Evolutionary conservation across 1,140 invertebrate genomes (phyloP), one percentile per base, ranked within the genome.

Genomic region (Cherax quadricarinatus): DNA sequence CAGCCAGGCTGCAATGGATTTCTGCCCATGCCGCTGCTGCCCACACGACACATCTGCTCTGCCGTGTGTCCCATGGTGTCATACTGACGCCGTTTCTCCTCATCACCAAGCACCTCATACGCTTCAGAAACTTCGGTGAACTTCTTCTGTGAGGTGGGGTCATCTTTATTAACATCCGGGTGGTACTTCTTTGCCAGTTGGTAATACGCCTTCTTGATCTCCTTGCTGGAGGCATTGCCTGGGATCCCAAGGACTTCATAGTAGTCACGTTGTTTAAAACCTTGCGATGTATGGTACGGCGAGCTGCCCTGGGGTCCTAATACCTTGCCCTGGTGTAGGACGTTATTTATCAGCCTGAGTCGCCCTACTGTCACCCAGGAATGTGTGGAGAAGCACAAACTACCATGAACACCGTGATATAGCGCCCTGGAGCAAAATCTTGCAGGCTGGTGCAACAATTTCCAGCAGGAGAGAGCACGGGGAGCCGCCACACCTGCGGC

Each of bases 71-170:
- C 99, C 96, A 97, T 99, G 24, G 97, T 97, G 95, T 99, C 99
- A 96, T 98, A 99, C 94, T 99, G 97, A 94, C 97, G 97, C 81
- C 98, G 96, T 95, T 99, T 99, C 3, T 95, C 96, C 21, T 99
- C 98, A 96, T 99, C 99, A 92, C 98, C 97, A 30, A 99, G 95
- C 57, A 99, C 98, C 96, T 99, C 99, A 95, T 99, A 99, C 1
- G 99, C 99, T 96, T 99, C 99, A 0, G 98, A 99, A 21, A 98
- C 98, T 96, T 99, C 98, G 95, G 99, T 98, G 95, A 99, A 99
- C 94, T 99, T 99, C 95, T 97, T 98, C 66, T 96, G 96, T 14
- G 99, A 97, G 95, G 98, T 96, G 51, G 98, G 97, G 96, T 99
- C 98, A 94, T 97, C 96, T 95, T 99, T 99, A 95, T 99, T 99